phyloP scores from a whole-genome alignment of 2,113 vertebrate species.

The Pseudopodoces humilis region DNA sequence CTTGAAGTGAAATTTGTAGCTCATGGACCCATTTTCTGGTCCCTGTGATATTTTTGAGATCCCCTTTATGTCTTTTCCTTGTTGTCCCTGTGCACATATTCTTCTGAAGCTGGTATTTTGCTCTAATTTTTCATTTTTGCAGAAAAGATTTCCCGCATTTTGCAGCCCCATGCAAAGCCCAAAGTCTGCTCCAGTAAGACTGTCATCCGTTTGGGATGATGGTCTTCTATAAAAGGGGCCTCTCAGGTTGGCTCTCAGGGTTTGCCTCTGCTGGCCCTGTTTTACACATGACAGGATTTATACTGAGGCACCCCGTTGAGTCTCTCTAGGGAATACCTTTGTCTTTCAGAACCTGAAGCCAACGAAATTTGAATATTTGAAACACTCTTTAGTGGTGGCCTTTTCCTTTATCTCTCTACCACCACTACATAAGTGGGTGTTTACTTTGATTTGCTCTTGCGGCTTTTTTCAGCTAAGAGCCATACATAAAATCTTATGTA shows the following conservation, averaged over 20 bases:
- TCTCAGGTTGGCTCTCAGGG: neutral
- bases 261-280: neutral
- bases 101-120: neutral
- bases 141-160: neutral
- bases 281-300: neutral
- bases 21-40: neutral
- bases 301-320: fast-evolving
- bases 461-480: neutral
- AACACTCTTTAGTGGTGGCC: neutral
- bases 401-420: neutral
- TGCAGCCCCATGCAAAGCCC: neutral
- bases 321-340: neutral
- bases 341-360: neutral
- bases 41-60: neutral
- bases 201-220: neutral
- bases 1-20: neutral
- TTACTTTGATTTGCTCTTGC: fast-evolving
- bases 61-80: neutral
- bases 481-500: neutral
- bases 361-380: neutral
- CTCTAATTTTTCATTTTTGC: neutral
- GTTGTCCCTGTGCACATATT: neutral
- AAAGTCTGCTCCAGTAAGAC: neutral
- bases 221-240: neutral
- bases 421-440: no score